phyloP scores from a whole-genome alignment of 1,140 invertebrate genomes.

The Drosophila truncata region DNA sequence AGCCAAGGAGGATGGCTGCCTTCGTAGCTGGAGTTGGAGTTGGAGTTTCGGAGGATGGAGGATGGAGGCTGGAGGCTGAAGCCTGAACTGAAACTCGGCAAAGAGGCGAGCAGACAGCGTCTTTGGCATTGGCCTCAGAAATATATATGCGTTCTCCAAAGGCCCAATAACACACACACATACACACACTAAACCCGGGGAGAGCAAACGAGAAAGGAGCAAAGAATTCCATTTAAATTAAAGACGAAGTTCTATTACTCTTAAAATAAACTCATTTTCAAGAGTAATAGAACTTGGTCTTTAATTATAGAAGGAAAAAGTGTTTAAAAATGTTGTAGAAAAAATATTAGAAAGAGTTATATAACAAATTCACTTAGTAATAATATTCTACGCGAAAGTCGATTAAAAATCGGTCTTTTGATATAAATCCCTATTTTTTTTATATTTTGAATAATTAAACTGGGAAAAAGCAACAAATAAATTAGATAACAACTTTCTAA shows the following conservation, averaged over 20 bases:
- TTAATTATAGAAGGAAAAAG: neutral
- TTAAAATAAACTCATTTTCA: neutral
- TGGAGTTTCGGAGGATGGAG: slow-evolving; percentile 11
- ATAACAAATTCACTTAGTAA: too few species aligned
- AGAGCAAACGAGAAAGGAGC: slow-evolving; percentile 39
- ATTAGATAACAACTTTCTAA: neutral
- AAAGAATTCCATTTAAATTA: neutral
- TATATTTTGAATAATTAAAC: neutral
- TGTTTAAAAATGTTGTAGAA: neutral
- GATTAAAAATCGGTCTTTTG: too few species aligned
- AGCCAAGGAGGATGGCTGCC: slow-evolving; percentile 54
- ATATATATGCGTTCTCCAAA: slow-evolving; percentile 59
- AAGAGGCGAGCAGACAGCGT: slow-evolving; percentile 42
- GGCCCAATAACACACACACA: slow-evolving; percentile 38
- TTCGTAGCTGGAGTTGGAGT: slow-evolving; percentile 7
- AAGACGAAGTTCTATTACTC: slow-evolving; percentile 40
- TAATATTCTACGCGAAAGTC: too few species aligned
- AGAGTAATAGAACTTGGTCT: too few species aligned
- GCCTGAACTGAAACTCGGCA: slow-evolving; percentile 37
- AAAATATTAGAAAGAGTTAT: neutral
- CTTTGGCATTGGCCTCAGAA: slow-evolving; percentile 42
- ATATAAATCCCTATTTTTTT: neutral
- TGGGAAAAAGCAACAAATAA: neutral
- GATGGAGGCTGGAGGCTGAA: slow-evolving; percentile 26
- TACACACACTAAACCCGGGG: slow-evolving; percentile 10